Evolutionary conservation across 2,797 vertebrate species (phyloP).

Genomic region (Danionella dracula): DNA sequence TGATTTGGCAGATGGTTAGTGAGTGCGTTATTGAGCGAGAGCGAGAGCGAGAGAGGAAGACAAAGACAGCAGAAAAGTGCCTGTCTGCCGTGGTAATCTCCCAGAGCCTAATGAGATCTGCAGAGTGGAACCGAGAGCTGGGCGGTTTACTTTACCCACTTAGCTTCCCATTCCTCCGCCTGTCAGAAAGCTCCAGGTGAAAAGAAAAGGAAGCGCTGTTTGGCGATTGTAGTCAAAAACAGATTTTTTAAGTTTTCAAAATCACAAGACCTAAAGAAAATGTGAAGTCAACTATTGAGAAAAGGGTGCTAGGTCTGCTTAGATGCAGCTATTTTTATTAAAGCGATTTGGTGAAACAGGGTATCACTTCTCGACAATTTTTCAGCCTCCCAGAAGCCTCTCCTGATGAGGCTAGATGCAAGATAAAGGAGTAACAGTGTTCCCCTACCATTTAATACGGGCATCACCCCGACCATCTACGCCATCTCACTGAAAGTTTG

Average conservation of each 20-base stretch:
- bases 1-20: slow-evolving; percentile 4
- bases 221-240: slow-evolving; percentile 50
- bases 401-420: too few species aligned
- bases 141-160: slow-evolving; percentile 66
- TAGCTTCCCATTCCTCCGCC: slow-evolving; percentile 67
- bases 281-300: too few species aligned
- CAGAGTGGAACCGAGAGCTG: slow-evolving; percentile 68
- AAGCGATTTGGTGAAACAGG: too few species aligned
- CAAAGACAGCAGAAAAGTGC: slow-evolving; percentile 8
- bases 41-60: neutral
- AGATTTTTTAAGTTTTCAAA: too few species aligned
- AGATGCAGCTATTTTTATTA: too few species aligned
- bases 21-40: neutral
- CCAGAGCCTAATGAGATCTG: slow-evolving; percentile 74
- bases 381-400: too few species aligned
- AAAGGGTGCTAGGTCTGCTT: slow-evolving; percentile 37
- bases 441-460: too few species aligned
- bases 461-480: too few species aligned
- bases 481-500: too few species aligned
- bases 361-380: too few species aligned
- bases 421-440: too few species aligned
- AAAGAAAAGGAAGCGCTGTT: slow-evolving; percentile 65
- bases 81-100: slow-evolving; percentile 56
- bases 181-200: slow-evolving; percentile 72
- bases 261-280: too few species aligned